Evolutionary conservation across 1,140 invertebrate species (phyloP), one percentile per base, ranked within the genome.

Genomic region (Octopus bimaculoides): DNA sequence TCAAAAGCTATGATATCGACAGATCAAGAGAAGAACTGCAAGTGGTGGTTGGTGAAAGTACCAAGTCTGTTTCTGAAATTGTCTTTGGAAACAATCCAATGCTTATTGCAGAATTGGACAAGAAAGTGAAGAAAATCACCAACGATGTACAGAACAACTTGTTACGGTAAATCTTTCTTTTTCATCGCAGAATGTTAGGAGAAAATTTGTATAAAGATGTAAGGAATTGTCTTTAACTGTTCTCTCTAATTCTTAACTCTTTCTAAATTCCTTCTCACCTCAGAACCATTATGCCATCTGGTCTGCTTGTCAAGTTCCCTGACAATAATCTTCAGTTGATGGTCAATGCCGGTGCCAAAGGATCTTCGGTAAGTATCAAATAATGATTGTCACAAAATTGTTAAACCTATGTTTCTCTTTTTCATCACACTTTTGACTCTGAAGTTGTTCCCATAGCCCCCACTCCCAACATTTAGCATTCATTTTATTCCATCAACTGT

Each of bases 291-390:
- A 91, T 99, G 77, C 94, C 95, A 5, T 90, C 92, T 77, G 97
- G 91, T 74, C 91, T 99, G 14, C 89, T 97, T 2, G 93, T 94
- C 82, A 93, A 94, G 81, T 99, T 99, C 88, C 97, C 98, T 0
- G 86, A 94, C 5, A 99, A 99, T 90, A 98, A 98, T 91, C 92
- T 99, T 4, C 97, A 99, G 88, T 89, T 99, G 76, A 99, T 99
- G 97, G 97, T 99, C 0, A 93, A 97, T 87, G 98, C 98, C 14
- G 98, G 98, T 75, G 98, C 98, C 0, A 99, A 99, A 91, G 98
- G 98, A 56, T 97, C 97, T 0, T 94, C 90, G 92, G 92, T 92
- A 87, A 87, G 88, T 84, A 52, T 26, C 79, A 78, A 17, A 61
- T 61, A 41, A 41, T 41, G 26, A 41, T 41, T 41, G 26, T 41